phyloP scores from a whole-genome alignment of 2,888 invertebrate species.

The Drosophila monieri region DNA sequence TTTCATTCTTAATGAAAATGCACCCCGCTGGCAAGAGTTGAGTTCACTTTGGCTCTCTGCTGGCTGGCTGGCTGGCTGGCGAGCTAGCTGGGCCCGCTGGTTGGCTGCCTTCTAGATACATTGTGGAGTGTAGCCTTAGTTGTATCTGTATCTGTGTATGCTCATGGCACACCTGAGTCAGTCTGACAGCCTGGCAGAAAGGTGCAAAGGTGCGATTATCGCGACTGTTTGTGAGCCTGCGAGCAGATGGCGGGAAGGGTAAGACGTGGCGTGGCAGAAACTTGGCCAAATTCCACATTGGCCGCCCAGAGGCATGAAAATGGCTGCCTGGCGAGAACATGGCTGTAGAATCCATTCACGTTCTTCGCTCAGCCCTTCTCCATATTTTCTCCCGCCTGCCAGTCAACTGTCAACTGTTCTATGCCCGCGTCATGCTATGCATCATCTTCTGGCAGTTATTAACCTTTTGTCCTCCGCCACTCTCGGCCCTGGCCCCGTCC shows the following conservation, averaged over 20 bases:
- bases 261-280: slow-evolving; percentile 33
- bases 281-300: slow-evolving; percentile 70
- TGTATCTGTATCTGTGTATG: slow-evolving; percentile 29
- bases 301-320: slow-evolving; percentile 70
- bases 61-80: slow-evolving; percentile 32
- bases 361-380: slow-evolving; percentile 20
- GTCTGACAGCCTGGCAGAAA: slow-evolving; percentile 59
- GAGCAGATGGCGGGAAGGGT: slow-evolving; percentile 4
- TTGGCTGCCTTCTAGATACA: slow-evolving; percentile 47
- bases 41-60: slow-evolving; percentile 51
- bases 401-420: slow-evolving; percentile 75
- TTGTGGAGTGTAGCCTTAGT: slow-evolving; percentile 35
- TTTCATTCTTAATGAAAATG: slow-evolving; percentile 85
- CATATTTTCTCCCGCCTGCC: slow-evolving; percentile 48
- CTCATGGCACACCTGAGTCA: slow-evolving; percentile 66
- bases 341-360: slow-evolving; percentile 31
- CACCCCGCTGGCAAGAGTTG: slow-evolving; percentile 84
- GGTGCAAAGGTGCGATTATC: slow-evolving; percentile 79
- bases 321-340: slow-evolving; percentile 73
- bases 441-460: slow-evolving; percentile 79
- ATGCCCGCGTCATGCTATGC: slow-evolving; percentile 75
- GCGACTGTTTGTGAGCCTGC: slow-evolving; percentile 44
- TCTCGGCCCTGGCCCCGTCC: not conserved
- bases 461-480: slow-evolving; percentile 60
- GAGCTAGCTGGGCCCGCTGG: slow-evolving; percentile 40